Conservation (phyloP, 2,888 invertebrate species). For the Oasisia sp. region DNA sequence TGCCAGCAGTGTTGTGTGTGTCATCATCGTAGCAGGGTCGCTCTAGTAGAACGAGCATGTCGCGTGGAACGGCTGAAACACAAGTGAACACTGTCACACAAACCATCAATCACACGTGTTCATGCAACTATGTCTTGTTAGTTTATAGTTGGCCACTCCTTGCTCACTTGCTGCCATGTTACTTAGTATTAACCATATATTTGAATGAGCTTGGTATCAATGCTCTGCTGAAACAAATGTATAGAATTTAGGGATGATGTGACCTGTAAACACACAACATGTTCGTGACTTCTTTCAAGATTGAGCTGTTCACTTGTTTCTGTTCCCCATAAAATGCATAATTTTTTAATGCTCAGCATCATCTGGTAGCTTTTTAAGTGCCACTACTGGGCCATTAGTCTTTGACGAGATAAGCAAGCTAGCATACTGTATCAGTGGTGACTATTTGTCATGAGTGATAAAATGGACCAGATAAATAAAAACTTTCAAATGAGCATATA, state of each 20-base stretch:
- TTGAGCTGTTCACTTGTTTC: background rate
- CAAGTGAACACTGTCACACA: background rate
- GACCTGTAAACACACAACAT: background rate
- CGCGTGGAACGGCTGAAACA: conserved; percentile 13
- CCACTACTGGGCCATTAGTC: no score
- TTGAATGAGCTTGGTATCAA: background rate
- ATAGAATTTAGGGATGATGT: background rate
- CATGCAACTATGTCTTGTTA: background rate
- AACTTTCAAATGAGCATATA: background rate
- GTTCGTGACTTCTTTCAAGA: background rate
- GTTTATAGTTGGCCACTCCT: background rate
- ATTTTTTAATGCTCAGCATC: no score
- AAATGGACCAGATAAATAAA: background rate
- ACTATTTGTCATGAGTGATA: background rate
- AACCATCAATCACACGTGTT: background rate
- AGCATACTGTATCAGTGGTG: background rate
- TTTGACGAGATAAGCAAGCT: no score
- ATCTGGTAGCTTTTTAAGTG: no score
- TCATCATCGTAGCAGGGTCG: background rate
- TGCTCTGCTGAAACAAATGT: background rate
- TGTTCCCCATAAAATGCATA: no score
- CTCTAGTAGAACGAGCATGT: conserved; percentile 17
- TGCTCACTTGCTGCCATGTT: background rate
- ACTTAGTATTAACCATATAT: background rate
- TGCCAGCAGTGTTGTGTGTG: background rate